phyloP scores from a whole-genome alignment of 2,797 vertebrate genomes.

The Squalus acanthias region DNA sequence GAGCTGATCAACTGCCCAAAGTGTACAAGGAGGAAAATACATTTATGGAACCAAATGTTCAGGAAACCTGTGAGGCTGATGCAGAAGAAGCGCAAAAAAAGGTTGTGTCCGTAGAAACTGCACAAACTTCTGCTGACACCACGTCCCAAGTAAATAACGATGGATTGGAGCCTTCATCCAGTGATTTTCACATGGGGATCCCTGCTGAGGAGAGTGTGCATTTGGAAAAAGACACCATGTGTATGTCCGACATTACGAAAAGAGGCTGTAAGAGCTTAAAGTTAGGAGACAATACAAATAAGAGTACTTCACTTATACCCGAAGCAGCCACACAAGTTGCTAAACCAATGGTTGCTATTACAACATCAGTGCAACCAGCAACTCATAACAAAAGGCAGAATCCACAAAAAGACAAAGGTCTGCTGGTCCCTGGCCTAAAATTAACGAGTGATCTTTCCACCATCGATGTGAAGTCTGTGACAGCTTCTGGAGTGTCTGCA shows the following conservation, averaged over 20 bases:
- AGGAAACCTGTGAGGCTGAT: constrained; percentile 29
- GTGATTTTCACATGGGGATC: neutral
- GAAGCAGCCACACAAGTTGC: neutral
- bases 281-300: neutral
- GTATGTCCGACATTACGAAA: neutral
- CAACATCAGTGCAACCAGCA: neutral
- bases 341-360: neutral
- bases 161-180: neutral
- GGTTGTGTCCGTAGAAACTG: neutral
- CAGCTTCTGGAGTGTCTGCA: neutral
- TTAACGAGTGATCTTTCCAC: constrained; percentile 9
- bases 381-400: neutral
- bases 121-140: neutral
- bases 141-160: neutral
- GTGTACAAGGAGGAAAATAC: constrained; percentile 33
- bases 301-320: neutral
- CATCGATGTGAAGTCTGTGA: neutral
- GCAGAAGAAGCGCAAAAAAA: constrained; percentile 37
- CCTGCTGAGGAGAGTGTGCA: neutral
- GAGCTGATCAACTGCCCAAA: constrained; percentile 15
- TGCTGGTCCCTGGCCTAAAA: neutral
- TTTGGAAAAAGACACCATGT: neutral
- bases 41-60: constrained; percentile 37
- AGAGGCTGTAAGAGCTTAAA: neutral
- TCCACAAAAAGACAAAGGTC: neutral